These are phyloP conservation scores for Andrena bucephala DNA, from an alignment of 2,888 invertebrate species.

Conservation along the genomic window DNA sequence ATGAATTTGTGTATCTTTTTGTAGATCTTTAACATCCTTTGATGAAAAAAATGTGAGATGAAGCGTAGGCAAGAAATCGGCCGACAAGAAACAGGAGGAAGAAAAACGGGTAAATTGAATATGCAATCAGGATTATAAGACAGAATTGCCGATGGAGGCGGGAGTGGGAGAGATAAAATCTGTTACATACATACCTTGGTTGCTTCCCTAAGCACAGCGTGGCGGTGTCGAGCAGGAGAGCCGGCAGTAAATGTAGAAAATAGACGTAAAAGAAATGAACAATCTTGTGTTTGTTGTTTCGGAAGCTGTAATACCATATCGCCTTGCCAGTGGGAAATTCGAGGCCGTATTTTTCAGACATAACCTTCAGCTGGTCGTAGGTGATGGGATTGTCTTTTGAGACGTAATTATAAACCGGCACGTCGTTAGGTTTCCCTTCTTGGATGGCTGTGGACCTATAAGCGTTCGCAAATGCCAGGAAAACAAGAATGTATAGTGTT, in stretches of 20 bases:
- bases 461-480: background rate
- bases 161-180: background rate
- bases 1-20: slow-evolving; percentile 91
- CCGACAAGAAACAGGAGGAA: background rate
- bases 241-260: slow-evolving; percentile 88
- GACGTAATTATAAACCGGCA: slow-evolving; percentile 94
- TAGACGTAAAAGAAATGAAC: slow-evolving; percentile 87
- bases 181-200: slow-evolving; percentile 85
- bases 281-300: slow-evolving; percentile 87
- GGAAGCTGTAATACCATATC: slow-evolving; percentile 90
- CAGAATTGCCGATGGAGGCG: background rate
- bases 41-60: background rate
- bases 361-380: slow-evolving; percentile 90
- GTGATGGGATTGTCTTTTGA: slow-evolving; percentile 93
- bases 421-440: slow-evolving; percentile 75
- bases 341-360: slow-evolving; percentile 87
- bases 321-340: slow-evolving; percentile 88
- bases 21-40: slow-evolving; percentile 91
- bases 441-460: slow-evolving; percentile 14
- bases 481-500: background rate
- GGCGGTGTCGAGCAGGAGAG: slow-evolving; percentile 87
- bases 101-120: too few species aligned
- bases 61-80: too few species aligned
- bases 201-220: slow-evolving; percentile 87
- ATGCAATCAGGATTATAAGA: background rate